Evolutionary conservation across 2,797 vertebrate genomes (phyloP).

Genomic region (Hapalemur alaotrensis): DNA sequence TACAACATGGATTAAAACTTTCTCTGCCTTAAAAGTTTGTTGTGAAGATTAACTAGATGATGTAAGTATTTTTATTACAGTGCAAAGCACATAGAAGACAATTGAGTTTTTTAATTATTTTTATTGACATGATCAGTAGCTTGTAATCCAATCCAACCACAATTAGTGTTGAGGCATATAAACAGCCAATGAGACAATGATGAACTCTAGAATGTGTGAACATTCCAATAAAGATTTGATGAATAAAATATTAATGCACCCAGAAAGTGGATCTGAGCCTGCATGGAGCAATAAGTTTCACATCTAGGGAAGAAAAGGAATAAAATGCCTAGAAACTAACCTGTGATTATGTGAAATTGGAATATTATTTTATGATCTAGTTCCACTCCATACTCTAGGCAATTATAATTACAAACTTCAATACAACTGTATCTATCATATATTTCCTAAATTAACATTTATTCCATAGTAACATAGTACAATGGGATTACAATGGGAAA

Average conservation of each 20-base stretch:
- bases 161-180: not conserved
- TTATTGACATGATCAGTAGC: not conserved
- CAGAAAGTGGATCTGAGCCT: not conserved
- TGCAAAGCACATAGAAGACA: not conserved
- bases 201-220: not conserved
- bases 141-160: not conserved
- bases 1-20: not conserved
- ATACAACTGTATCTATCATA: not conserved
- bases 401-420: slow-evolving; percentile 7
- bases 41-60: not conserved
- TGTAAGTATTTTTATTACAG: not conserved
- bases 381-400: not conserved
- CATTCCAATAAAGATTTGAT: slow-evolving; percentile 12
- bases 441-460: not conserved
- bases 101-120: not conserved
- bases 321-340: not conserved
- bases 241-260: not conserved
- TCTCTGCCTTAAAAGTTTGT: not conserved
- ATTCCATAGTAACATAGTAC: not conserved
- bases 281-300: not conserved
- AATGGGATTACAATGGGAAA: not conserved
- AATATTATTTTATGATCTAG: not conserved
- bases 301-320: not conserved
- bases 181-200: not conserved
- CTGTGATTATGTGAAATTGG: not conserved